A percentile compares a stretch with the other conserved stretches of the same genome.
These are phyloP conservation scores for Mormyrus proboscirostris DNA, from an alignment of 2,797 vertebrate genomes.

Conservation along the genomic window DNA sequence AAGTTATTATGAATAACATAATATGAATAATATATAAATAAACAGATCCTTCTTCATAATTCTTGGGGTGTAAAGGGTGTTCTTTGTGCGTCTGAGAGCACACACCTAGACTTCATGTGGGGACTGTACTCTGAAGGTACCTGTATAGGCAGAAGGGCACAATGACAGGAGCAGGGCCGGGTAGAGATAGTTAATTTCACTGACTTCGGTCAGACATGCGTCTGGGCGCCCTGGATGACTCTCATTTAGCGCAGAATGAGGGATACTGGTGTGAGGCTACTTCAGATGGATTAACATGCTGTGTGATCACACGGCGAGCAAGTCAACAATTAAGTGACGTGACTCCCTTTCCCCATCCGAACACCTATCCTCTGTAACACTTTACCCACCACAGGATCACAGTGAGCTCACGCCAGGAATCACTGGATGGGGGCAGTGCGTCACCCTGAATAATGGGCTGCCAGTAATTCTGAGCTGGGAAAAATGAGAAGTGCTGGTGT, in stretches of 20 bases:
- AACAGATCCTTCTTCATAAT: background rate
- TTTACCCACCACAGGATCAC: background rate
- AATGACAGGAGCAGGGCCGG: background rate
- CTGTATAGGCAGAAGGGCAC: constrained; percentile 30
- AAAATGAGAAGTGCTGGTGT: background rate
- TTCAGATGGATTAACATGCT: background rate
- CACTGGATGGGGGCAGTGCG: background rate
- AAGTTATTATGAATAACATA: constrained; percentile 13
- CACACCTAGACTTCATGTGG: constrained; percentile 37
- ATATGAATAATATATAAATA: background rate
- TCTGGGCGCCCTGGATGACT: background rate
- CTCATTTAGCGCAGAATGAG: background rate
- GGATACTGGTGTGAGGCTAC: background rate
- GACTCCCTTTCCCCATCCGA: background rate
- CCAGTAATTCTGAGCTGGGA: background rate
- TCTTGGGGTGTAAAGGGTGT: background rate
- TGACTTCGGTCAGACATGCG: background rate
- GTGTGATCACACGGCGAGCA: background rate
- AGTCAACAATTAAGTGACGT: background rate
- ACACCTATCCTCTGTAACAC: background rate
- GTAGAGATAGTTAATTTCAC: background rate
- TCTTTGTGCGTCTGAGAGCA: constrained; percentile 38
- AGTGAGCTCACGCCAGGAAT: background rate
- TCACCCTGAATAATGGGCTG: background rate
- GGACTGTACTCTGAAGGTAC: background rate